phyloP scores from a whole-genome alignment of 2,113 vertebrate genomes.

The Acanthisitta chloris region DNA sequence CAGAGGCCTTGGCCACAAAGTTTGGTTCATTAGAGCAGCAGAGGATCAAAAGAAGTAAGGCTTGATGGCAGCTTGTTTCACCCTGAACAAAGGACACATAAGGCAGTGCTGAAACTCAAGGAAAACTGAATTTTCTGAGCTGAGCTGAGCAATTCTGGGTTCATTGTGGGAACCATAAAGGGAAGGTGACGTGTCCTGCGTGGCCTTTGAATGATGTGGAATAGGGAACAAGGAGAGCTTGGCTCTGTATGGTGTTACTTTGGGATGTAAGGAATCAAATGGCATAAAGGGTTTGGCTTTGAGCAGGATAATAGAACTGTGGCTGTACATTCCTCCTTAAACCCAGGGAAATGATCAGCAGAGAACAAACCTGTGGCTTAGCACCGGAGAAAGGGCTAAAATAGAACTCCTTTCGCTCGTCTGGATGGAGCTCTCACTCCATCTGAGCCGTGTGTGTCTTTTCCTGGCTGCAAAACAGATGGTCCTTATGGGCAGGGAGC shows the following conservation, averaged over 20 bases:
- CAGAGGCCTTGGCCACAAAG: background rate
- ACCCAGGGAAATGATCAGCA: background rate
- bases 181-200: background rate
- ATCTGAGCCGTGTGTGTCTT: background rate
- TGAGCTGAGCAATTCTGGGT: background rate
- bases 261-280: background rate
- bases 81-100: background rate
- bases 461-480: background rate
- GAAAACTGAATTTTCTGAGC: background rate
- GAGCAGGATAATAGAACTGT: background rate
- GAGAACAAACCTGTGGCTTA: background rate
- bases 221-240: rapidly evolving
- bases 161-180: background rate
- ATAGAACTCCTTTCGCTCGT: rapidly evolving
- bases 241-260: background rate
- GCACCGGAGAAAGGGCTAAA: background rate
- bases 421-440: background rate
- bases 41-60: background rate
- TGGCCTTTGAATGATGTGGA: background rate
- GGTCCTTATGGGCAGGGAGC: background rate
- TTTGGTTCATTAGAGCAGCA: slow-evolving; percentile 4
- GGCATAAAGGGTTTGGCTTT: background rate
- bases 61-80: background rate
- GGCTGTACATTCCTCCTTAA: background rate
- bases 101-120: background rate